Percentiles rank a stretch among this genome's conserved stretches.
Evolutionary conservation across 2,888 invertebrate genomes (phyloP).

Genomic region (Coronaproctus castanopsis): DNA sequence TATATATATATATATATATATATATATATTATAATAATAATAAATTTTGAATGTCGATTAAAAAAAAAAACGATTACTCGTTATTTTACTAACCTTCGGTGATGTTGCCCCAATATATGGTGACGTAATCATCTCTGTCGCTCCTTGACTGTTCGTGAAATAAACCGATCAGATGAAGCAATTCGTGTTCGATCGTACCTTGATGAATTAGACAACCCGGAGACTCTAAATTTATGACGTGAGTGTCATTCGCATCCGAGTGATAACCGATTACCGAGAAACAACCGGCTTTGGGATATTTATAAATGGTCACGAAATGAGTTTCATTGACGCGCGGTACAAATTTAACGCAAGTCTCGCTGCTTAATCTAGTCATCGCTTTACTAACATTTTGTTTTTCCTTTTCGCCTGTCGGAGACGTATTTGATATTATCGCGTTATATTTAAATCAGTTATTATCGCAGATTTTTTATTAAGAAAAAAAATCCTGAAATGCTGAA

Average conservation of each 20-base stretch:
- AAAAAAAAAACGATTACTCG: background rate
- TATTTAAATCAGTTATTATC: too few species aligned
- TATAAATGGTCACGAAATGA: slow-evolving; percentile 12
- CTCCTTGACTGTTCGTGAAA: slow-evolving; percentile 23
- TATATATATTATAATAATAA: background rate
- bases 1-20: too few species aligned
- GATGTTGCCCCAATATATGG: slow-evolving; percentile 22
- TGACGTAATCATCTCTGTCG: slow-evolving; percentile 22
- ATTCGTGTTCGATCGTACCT: slow-evolving; percentile 23
- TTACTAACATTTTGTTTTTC: slow-evolving; percentile 18
- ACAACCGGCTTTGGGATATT: slow-evolving; percentile 18
- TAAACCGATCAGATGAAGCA: slow-evolving; percentile 22
- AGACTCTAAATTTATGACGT: slow-evolving; percentile 20
- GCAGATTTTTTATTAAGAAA: too few species aligned
- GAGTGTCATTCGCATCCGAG: slow-evolving; percentile 14
- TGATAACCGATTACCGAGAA: slow-evolving; percentile 22
- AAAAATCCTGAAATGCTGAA: too few species aligned
- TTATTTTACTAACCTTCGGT: slow-evolving; percentile 18
- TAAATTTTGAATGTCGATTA: background rate
- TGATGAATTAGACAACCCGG: slow-evolving; percentile 19
- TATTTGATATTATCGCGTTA: too few species aligned
- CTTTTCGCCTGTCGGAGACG: slow-evolving; percentile 18
- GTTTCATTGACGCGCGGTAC: slow-evolving; percentile 13
- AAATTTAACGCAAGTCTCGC: slow-evolving; percentile 21
- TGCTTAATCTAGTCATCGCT: slow-evolving; percentile 20